Percentiles rank a stretch among this genome's conserved stretches.
These are phyloP conservation scores for Cebidichthys violaceus DNA, from an alignment of 2,113 vertebrate species.

Conservation along the genomic window DNA sequence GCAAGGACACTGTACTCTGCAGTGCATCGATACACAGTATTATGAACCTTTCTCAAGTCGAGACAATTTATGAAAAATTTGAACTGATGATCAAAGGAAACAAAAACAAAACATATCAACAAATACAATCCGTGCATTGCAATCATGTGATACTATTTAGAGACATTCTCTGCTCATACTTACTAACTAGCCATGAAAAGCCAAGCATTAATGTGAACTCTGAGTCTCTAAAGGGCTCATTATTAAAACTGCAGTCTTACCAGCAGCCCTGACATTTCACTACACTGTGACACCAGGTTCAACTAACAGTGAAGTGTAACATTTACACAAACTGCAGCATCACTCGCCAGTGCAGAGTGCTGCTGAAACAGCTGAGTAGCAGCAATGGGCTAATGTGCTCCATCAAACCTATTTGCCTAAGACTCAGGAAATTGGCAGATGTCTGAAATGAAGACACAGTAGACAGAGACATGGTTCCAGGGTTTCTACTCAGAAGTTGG, in stretches of 20 bases:
- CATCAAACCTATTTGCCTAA: slow-evolving; percentile 80
- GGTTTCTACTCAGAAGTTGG: slow-evolving; percentile 60
- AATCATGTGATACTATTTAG: slow-evolving; percentile 12
- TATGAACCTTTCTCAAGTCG: slow-evolving; percentile 12
- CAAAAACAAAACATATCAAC: slow-evolving; percentile 27
- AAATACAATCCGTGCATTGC: slow-evolving; percentile 9
- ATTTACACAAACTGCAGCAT: slow-evolving; percentile 69
- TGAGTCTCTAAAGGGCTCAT: neutral
- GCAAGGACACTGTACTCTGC: slow-evolving; percentile 51
- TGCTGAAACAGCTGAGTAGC: slow-evolving; percentile 54
- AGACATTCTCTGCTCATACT: neutral
- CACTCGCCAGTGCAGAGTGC: slow-evolving; percentile 24
- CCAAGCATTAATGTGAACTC: neutral
- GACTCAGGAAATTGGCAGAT: slow-evolving; percentile 81
- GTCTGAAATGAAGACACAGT: slow-evolving; percentile 75
- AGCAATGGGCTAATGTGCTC: slow-evolving; percentile 61
- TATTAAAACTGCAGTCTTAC: slow-evolving; percentile 11
- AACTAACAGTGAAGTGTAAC: slow-evolving; percentile 37
- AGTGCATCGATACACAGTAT: neutral
- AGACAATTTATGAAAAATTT: slow-evolving; percentile 3
- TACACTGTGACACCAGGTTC: slow-evolving; percentile 28
- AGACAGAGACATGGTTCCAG: slow-evolving; percentile 64
- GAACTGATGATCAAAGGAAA: neutral
- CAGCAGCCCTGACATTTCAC: slow-evolving; percentile 29
- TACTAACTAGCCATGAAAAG: neutral